phyloP scores from a whole-genome alignment of 2,113 vertebrate species.

The Onychorhynchus coronatus region DNA sequence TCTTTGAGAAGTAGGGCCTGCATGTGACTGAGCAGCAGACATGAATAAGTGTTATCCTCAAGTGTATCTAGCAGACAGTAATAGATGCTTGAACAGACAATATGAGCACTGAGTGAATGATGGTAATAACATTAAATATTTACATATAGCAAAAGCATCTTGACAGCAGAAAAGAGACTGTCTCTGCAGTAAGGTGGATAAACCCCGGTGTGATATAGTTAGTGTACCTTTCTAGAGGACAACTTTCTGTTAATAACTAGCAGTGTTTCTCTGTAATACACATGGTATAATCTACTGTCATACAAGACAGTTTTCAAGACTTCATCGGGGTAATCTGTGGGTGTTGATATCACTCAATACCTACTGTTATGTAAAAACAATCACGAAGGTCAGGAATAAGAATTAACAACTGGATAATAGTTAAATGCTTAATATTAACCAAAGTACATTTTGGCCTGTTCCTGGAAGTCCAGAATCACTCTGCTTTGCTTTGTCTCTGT shows the following conservation, averaged over 20 bases:
- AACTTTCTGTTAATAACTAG: constrained; percentile 22
- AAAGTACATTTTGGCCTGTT: neutral
- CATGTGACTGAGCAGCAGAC: constrained; percentile 70
- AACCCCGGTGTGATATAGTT: constrained; percentile 2
- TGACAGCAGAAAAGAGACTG: constrained; percentile 43
- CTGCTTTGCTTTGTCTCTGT: neutral
- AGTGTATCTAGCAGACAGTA: constrained; percentile 71
- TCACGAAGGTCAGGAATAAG: neutral
- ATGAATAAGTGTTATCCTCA: constrained; percentile 70
- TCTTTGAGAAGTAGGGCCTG: constrained; percentile 64
- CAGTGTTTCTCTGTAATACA: neutral
- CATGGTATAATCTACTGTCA: neutral
- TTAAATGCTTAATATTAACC: neutral
- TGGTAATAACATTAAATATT: constrained; percentile 79
- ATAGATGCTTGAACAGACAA: constrained; percentile 76
- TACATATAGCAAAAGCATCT: constrained; percentile 62
- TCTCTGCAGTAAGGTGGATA: constrained; percentile 50
- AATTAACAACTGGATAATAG: neutral
- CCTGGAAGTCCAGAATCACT: neutral
- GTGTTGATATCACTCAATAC: neutral
- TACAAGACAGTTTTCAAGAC: neutral
- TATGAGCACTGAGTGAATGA: constrained; percentile 70
- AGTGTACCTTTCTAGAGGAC: constrained; percentile 21
- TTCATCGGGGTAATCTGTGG: neutral
- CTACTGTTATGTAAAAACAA: neutral